phyloP scores from a whole-genome alignment of 2,888 invertebrate species.

The Drosophila niveifrons region DNA sequence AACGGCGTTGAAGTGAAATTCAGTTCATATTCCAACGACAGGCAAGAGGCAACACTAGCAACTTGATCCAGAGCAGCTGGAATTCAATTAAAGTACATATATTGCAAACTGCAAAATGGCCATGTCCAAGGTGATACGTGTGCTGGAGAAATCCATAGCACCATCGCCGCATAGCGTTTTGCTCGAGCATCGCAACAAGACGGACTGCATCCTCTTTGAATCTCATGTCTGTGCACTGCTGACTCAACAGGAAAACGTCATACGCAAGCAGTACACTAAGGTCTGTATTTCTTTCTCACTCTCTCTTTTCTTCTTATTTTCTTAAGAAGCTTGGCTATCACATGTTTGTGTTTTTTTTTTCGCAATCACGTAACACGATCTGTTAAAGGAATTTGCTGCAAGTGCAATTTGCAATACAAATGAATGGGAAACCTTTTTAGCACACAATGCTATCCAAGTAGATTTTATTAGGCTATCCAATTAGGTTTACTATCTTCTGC shows the following conservation, averaged over 20 bases:
- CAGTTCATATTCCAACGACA: slow-evolving; percentile 28
- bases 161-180: slow-evolving; percentile 95
- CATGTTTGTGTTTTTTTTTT: neutral
- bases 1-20: slow-evolving; percentile 47
- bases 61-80: slow-evolving; percentile 13
- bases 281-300: slow-evolving; percentile 84
- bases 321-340: neutral
- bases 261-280: slow-evolving; percentile 95
- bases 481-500: neutral
- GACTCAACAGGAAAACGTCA: slow-evolving; percentile 92
- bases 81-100: no score
- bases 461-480: neutral
- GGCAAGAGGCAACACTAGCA: slow-evolving; percentile 2
- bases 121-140: slow-evolving; percentile 96
- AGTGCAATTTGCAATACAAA: neutral
- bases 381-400: neutral
- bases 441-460: neutral
- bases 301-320: neutral
- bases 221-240: slow-evolving; percentile 93
- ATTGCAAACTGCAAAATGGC: slow-evolving; percentile 88
- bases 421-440: neutral
- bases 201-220: slow-evolving; percentile 95
- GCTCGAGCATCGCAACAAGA: slow-evolving; percentile 94
- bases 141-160: slow-evolving; percentile 94
- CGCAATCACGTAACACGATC: slow-evolving; percentile 9